Percentiles rank a stretch among this genome's conserved stretches.
Conservation (phyloP, 2,888 invertebrate species). For the Leptinotarsa tumamoca region DNA sequence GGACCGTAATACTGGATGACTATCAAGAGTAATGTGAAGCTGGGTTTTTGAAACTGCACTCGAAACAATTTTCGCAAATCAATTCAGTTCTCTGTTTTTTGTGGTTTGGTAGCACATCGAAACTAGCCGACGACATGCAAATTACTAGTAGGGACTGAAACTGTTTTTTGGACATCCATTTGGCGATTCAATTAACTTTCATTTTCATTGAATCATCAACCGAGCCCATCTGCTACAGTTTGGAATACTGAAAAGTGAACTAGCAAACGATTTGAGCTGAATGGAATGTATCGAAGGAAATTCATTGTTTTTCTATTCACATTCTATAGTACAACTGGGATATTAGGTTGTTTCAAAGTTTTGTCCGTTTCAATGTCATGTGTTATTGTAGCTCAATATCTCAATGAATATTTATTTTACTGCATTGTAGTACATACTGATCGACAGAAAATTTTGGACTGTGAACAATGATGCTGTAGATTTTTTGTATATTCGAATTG, state of each 20-base stretch:
- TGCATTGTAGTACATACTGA: no score
- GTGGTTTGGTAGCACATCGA: slow-evolving; percentile 4
- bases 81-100: slow-evolving; percentile 14
- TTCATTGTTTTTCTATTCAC: no score
- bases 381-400: no score
- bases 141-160: neutral
- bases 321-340: no score
- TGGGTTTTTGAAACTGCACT: neutral
- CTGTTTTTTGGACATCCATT: slow-evolving; percentile 3
- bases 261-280: neutral
- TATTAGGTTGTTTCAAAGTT: no score
- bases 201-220: neutral
- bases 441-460: no score
- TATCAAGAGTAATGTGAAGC: neutral
- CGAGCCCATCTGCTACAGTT: neutral
- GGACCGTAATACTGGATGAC: neutral
- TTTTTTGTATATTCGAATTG: no score
- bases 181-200: neutral
- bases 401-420: no score
- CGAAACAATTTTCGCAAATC: slow-evolving; percentile 12
- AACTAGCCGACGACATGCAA: slow-evolving; percentile 19
- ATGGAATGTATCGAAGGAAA: no score
- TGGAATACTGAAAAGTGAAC: neutral
- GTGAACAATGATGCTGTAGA: no score
- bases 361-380: no score